phyloP scores from a whole-genome alignment of 2,113 vertebrate genomes.

The Oryzias melastigma region DNA sequence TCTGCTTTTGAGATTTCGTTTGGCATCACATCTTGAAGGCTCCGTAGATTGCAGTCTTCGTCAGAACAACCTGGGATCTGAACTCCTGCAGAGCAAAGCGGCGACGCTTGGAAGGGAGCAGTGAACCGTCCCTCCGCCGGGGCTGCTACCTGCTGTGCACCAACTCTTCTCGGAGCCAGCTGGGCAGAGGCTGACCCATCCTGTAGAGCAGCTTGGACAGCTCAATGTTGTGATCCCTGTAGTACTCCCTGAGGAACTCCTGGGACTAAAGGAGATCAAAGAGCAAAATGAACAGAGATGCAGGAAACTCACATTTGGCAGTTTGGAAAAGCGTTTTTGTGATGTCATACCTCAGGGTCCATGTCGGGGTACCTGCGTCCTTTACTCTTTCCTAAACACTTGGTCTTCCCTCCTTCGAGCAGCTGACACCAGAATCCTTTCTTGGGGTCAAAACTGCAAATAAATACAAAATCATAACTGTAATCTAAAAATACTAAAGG shows the following conservation, averaged over 20 bases:
- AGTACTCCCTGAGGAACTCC: constrained; percentile 90
- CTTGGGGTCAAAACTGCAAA: constrained; percentile 91
- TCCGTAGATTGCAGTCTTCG: constrained; percentile 6
- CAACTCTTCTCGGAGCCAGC: constrained; percentile 94
- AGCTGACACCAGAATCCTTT: constrained; percentile 99
- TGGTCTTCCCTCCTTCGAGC: constrained; percentile 92
- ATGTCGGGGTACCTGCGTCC: constrained; percentile 95
- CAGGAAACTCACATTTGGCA: not conserved
- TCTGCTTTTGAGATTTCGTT: constrained; percentile 25
- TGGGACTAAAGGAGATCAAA: constrained; percentile 79
- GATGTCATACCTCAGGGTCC: constrained; percentile 85
- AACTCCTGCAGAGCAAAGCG: constrained; percentile 32
- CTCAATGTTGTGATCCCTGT: constrained; percentile 94
- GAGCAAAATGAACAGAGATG: not conserved
- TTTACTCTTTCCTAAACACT: constrained; percentile 98
- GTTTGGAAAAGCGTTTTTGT: not conserved
- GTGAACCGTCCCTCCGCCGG: constrained; percentile 20
- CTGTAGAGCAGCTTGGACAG: constrained; percentile 96
- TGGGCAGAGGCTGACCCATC: constrained; percentile 92
- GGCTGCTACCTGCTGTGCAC: constrained; percentile 93
- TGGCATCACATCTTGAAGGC: constrained; percentile 15
- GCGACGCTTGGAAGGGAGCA: constrained; percentile 47
- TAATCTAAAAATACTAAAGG: no score
- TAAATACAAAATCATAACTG: not conserved
- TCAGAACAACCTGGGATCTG: constrained; percentile 34